phyloP scores from a whole-genome alignment of 1,140 invertebrate genomes.

The Mylabris phalerata region DNA sequence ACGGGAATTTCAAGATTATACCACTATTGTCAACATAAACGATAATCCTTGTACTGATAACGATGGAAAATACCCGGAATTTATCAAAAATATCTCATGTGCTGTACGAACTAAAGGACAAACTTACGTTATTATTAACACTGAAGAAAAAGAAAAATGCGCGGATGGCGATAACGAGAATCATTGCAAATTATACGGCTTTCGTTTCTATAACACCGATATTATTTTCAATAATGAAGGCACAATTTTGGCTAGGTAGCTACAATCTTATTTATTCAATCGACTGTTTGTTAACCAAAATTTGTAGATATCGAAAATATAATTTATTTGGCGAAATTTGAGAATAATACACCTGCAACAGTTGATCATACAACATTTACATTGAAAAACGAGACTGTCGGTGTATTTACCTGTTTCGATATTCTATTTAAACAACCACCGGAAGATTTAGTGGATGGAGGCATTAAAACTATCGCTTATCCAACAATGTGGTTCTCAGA shows the following conservation, averaged over 20 bases:
- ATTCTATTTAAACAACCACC: constrained; percentile 59
- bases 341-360: constrained; percentile 43
- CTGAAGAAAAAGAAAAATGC: constrained; percentile 40
- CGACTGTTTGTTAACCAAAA: no score
- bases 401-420: constrained; percentile 69
- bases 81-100: constrained; percentile 41
- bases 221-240: constrained; percentile 53
- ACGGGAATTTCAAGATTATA: background rate
- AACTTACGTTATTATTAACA: constrained; percentile 61
- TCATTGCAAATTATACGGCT: constrained; percentile 39
- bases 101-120: constrained; percentile 34
- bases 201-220: constrained; percentile 64
- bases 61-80: constrained; percentile 29
- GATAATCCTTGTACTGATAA: no score
- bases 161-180: constrained; percentile 8
- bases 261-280: no score
- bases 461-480: constrained; percentile 56
- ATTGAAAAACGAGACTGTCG: constrained; percentile 76
- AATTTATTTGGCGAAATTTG: constrained; percentile 52
- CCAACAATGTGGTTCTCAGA: constrained; percentile 68
- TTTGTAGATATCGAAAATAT: constrained; percentile 55
- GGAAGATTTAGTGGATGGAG: constrained; percentile 46
- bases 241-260: constrained; percentile 17
- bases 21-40: background rate
- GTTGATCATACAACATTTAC: constrained; percentile 51